A percentile compares a stretch with the other conserved stretches of the same genome.
These are phyloP conservation scores for Molossus alvarezi DNA, from an alignment of 2,797 vertebrate species.

Conservation along the genomic window DNA sequence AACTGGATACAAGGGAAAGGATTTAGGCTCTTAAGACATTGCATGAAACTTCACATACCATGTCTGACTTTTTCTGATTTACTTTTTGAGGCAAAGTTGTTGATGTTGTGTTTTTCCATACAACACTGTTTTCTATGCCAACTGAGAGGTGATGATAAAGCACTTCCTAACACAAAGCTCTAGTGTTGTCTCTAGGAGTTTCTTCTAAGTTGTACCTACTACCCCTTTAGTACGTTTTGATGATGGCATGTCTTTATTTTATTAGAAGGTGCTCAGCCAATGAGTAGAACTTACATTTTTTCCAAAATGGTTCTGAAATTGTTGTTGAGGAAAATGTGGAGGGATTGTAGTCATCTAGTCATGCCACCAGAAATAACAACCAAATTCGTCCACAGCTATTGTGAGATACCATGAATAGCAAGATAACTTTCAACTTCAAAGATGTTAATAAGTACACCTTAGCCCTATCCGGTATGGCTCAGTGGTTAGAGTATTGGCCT, in stretches of 20 bases:
- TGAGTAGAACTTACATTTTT: background rate
- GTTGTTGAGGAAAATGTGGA: background rate
- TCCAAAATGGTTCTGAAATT: constrained; percentile 18
- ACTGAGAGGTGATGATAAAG: background rate
- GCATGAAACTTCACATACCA: background rate
- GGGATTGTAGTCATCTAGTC: background rate
- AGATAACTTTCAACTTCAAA: background rate
- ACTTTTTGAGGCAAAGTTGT: background rate
- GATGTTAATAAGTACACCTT: background rate
- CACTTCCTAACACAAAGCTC: background rate
- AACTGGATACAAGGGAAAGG: background rate
- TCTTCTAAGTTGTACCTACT: background rate
- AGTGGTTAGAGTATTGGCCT: no score
- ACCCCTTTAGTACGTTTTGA: background rate
- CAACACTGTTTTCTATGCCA: background rate
- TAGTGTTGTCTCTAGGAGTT: background rate
- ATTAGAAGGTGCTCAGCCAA: background rate
- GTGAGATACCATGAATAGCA: background rate
- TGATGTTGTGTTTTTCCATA: background rate
- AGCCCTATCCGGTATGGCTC: background rate
- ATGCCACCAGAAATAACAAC: background rate
- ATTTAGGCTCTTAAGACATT: background rate
- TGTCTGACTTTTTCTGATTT: constrained; percentile 23
- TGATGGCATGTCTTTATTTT: background rate
- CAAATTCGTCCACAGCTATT: background rate